phyloP scores from a whole-genome alignment of 37 sponge, comb jelly and placozoan species.

The Theonella swinhoei region DNA sequence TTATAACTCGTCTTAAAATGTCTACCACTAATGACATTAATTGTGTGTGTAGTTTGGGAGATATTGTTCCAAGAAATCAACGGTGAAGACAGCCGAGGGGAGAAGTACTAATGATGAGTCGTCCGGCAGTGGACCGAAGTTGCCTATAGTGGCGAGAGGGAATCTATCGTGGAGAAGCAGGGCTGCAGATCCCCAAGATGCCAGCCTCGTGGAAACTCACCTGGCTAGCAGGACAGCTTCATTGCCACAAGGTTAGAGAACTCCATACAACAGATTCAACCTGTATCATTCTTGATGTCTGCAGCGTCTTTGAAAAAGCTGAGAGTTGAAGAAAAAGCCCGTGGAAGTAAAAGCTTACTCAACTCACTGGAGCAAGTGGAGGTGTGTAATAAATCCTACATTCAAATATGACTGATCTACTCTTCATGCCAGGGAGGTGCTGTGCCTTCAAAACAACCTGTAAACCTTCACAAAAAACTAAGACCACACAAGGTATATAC shows the following conservation, averaged over 20 bases:
- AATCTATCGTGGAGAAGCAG: neutral
- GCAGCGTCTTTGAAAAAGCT: constrained; percentile 29
- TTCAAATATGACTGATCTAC: too few species aligned
- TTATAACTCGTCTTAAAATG: neutral
- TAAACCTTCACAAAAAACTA: too few species aligned
- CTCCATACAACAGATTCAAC: too few species aligned
- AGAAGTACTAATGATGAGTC: too few species aligned
- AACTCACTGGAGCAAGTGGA: constrained; percentile 26
- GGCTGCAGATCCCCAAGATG: neutral
- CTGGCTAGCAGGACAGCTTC: constrained; percentile 14
- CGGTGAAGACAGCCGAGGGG: neutral
- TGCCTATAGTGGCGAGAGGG: neutral
- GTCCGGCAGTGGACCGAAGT: too few species aligned
- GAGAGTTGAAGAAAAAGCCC: neutral
- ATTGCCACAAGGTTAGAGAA: neutral
- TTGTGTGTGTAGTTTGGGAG: constrained; percentile 21
- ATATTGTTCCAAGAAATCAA: neutral
- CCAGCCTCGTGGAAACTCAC: constrained; percentile 29
- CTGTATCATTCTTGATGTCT: too few species aligned
- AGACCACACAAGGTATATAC: too few species aligned
- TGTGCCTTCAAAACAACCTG: too few species aligned
- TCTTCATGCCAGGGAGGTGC: too few species aligned
- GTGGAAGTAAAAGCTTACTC: constrained; percentile 11
- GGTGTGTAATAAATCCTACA: constrained; percentile 24
- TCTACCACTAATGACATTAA: too few species aligned